Evolutionary conservation across 2,797 vertebrate genomes (phyloP), one percentile per base, ranked within the genome.

Genomic region (Phaenicophaeus curvirostris): DNA sequence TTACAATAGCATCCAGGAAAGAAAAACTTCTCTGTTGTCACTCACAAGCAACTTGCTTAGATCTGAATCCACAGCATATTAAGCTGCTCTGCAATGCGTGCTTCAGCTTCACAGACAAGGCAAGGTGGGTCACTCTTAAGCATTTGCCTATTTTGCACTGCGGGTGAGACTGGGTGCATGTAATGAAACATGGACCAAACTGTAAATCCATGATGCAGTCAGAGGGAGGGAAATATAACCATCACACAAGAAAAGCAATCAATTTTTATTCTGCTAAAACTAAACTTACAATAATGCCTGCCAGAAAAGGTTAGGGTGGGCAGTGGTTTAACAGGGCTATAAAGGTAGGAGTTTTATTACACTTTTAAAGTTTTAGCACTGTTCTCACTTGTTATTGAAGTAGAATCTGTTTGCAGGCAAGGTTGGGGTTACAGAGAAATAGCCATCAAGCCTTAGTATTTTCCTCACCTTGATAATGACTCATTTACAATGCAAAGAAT

Each of bases 11-110:
- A 35, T 58, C 72, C 61, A 25, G n/a, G 23, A 41, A 51, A 61
- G 62, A 48, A 37, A 76, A 93, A 13, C 18, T 3, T 8, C 13
- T 57, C n/a, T 81, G 9, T 4, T 61, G 6, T 2, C 4, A 3
- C 41, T 57, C 76, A n/a, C 6, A 25, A 23, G 28, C 4, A 25
- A 53, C 18, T 14, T 66, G 59, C 6, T 93, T 6, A 8, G 74
- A 1, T 14, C 5, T 23, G 59, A 58, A 30, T 10, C 13, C 59
- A 31, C 13, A 24, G 71, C 0, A 8, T 13, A 7, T 25, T 20
- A 10, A 33, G 19, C 27, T 9, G 46, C 41, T 37, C 18, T 39
- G 51, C 81, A 27, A 13, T 10, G 6, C 9, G 2, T 0, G 0
- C 30, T 66, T 37, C 35, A 3, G 6, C 39, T 59, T 12, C 24